Percentiles rank a stretch among this genome's conserved stretches.
phyloP scores from a whole-genome alignment of 2,888 invertebrate genomes.

The Ethmia dodecea region DNA sequence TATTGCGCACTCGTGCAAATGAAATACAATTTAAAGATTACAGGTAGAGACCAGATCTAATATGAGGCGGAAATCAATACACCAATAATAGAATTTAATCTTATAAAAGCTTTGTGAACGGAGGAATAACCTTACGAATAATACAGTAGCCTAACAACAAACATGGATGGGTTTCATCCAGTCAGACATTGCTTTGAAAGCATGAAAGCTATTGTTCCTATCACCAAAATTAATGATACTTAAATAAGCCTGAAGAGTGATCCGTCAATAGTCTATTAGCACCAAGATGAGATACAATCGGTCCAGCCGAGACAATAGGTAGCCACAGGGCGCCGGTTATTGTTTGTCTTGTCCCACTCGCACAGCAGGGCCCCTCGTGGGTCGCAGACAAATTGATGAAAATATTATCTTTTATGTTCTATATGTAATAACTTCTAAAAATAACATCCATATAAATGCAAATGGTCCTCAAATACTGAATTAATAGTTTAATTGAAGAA shows the following conservation, averaged over 20 bases:
- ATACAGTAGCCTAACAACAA: neutral
- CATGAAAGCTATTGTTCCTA: no score
- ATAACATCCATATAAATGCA: conserved; percentile 15
- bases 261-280: conserved; percentile 57
- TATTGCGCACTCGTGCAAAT: conserved; percentile 6
- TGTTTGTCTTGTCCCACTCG: conserved; percentile 55
- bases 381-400: conserved; percentile 52
- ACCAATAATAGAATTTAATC: no score
- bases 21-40: conserved; percentile 1
- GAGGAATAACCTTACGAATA: neutral
- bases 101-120: no score
- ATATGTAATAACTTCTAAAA: no score
- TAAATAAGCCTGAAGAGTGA: conserved; percentile 36
- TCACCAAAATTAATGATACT: no score
- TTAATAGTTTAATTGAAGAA: no score
- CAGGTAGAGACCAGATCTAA: no score
- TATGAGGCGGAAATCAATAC: no score
- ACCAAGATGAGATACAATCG: conserved; percentile 56
- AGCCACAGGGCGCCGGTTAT: conserved; percentile 55
- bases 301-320: conserved; percentile 56
- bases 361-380: conserved; percentile 45
- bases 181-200: no score
- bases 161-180: no score
- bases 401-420: conserved; percentile 34
- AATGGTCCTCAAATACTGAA: no score